phyloP scores from a whole-genome alignment of 1,140 invertebrate species.

The Pseudomyrmex dendroicus region DNA sequence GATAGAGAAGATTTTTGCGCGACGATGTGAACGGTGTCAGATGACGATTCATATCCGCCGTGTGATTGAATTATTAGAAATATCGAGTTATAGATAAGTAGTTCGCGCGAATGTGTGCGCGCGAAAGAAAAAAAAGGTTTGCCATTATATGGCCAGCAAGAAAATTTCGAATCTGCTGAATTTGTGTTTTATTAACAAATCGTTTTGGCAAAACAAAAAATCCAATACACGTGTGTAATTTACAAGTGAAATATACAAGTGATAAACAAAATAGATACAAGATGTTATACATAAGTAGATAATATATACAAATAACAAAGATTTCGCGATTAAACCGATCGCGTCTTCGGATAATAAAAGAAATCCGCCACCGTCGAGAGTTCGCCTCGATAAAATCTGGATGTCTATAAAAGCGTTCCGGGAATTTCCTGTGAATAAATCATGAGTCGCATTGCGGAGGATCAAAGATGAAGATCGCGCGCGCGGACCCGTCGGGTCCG shows the following conservation, averaged over 20 bases:
- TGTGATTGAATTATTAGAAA: neutral
- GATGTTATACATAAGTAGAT: neutral
- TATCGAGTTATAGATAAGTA: neutral
- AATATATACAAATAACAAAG: neutral
- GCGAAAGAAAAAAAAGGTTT: too few species aligned
- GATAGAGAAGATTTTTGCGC: neutral
- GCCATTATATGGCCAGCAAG: too few species aligned
- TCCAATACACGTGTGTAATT: too few species aligned
- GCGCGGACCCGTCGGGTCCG: neutral
- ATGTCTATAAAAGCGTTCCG: slow-evolving; percentile 26
- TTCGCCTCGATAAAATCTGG: slow-evolving; percentile 42
- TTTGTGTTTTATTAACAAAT: too few species aligned
- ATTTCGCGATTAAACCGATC: neutral
- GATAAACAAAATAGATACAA: neutral
- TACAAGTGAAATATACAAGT: neutral
- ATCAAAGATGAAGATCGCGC: slow-evolving; percentile 56
- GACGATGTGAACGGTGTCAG: neutral
- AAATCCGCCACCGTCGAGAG: slow-evolving; percentile 7
- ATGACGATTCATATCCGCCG: neutral
- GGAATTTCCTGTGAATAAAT: slow-evolving; percentile 56
- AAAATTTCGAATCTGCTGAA: too few species aligned
- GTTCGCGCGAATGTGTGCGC: neutral
- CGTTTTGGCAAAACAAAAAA: too few species aligned
- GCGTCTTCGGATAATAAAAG: slow-evolving; percentile 4
- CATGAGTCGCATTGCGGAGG: slow-evolving; percentile 51